phyloP scores from a whole-genome alignment of 2,888 invertebrate species.

The Copidosoma aretas region DNA sequence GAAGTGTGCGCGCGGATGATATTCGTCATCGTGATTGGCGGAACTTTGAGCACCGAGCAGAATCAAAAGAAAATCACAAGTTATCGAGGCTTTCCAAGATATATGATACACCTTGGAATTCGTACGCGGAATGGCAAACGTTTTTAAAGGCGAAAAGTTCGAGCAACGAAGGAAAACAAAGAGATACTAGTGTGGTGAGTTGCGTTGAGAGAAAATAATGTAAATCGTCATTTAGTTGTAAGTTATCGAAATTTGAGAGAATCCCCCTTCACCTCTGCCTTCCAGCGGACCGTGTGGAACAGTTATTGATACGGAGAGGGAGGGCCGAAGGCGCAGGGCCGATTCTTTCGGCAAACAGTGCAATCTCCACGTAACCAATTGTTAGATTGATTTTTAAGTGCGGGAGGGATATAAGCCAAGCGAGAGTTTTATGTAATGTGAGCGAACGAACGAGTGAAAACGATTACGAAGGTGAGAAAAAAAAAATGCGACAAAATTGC shows the following conservation, averaged over 20 bases:
- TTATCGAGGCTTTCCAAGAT: background rate
- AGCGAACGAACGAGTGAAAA: conserved; percentile 15
- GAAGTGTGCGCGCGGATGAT: too few species aligned
- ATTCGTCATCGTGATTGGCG: too few species aligned
- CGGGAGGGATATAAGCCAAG: conserved; percentile 44
- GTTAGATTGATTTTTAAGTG: conserved; percentile 58
- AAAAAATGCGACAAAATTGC: conserved; percentile 52
- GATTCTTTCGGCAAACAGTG: conserved; percentile 54
- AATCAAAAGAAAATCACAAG: conserved; percentile 43
- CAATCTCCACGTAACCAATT: conserved; percentile 60
- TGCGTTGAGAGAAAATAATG: conserved; percentile 16
- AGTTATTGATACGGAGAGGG: conserved; percentile 8
- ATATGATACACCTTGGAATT: background rate
- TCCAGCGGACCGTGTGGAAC: conserved; percentile 12
- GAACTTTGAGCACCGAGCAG: conserved; percentile 42
- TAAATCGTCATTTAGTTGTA: conserved; percentile 32
- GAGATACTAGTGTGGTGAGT: conserved; percentile 26
- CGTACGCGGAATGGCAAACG: conserved; percentile 15
- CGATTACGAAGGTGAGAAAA: background rate
- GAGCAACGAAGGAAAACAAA: conserved; percentile 49
- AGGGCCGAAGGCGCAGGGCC: conserved; percentile 37
- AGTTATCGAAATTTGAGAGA: conserved; percentile 50
- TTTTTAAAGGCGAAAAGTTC: conserved; percentile 38
- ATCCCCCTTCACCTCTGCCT: conserved; percentile 43
- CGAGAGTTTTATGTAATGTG: conserved; percentile 4